These are phyloP conservation scores for Cataglyphis altisquamis DNA, from an alignment of 2,888 invertebrate genomes.

Conservation along the genomic window DNA sequence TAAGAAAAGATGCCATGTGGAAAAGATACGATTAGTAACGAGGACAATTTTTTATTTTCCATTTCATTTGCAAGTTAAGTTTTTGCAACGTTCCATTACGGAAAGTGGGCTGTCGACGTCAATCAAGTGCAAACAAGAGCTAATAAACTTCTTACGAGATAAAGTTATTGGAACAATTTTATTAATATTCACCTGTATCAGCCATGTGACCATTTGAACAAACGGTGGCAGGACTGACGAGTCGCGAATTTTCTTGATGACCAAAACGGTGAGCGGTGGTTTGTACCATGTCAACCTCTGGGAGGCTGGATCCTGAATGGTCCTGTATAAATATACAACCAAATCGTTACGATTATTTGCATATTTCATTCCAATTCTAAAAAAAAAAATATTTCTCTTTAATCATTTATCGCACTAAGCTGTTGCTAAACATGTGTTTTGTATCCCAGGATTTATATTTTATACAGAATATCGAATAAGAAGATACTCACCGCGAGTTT, in stretches of 20 bases:
- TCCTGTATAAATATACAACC: conserved; percentile 88
- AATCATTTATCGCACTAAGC: not conserved
- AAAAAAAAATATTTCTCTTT: no score
- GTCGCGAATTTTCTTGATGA: conserved; percentile 98
- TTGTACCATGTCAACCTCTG: conserved; percentile 99
- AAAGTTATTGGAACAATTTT: not conserved
- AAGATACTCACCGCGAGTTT: conserved; percentile 45
- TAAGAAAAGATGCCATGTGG: not conserved
- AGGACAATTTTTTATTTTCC: not conserved
- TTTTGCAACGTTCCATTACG: not conserved
- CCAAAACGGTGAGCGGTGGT: conserved; percentile 97
- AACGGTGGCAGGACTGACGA: conserved; percentile 95
- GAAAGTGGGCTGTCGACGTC: not conserved
- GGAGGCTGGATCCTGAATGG: conserved; percentile 98
- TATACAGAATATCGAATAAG: not conserved
- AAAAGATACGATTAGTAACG: not conserved
- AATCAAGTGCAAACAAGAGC: not conserved
- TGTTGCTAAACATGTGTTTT: not conserved
- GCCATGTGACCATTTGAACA: conserved; percentile 96
- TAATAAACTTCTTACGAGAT: not conserved
- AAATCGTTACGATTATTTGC: not conserved
- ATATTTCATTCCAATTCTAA: not conserved
- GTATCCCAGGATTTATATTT: not conserved
- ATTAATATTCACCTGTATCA: conserved; percentile 91
- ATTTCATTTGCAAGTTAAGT: not conserved